Percentiles rank a stretch among this genome's conserved stretches.
phyloP scores from a whole-genome alignment of 1,140 invertebrate genomes.

The Brachystomella parvula region DNA sequence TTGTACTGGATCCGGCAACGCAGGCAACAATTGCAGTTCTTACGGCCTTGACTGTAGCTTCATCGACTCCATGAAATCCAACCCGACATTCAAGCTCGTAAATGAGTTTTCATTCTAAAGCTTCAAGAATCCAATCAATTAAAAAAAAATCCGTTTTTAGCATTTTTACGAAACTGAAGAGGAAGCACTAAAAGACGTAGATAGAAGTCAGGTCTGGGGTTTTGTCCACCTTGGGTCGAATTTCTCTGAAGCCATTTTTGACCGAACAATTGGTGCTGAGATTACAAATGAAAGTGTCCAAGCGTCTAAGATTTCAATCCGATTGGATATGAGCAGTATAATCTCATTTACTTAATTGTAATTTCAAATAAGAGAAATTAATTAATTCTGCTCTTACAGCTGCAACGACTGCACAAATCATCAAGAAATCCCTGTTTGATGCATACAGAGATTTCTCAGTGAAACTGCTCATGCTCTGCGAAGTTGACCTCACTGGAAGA shows the following conservation, averaged over 20 bases:
- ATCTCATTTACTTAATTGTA: slow-evolving; percentile 26
- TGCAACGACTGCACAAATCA: slow-evolving; percentile 54
- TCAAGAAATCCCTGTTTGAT: slow-evolving; percentile 56
- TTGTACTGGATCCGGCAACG: slow-evolving; percentile 36
- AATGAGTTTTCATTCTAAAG: slow-evolving; percentile 18
- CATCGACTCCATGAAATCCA: slow-evolving; percentile 46
- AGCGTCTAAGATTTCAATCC: slow-evolving; percentile 55
- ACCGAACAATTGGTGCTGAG: slow-evolving; percentile 50
- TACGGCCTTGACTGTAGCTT: slow-evolving; percentile 53
- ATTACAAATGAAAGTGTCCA: slow-evolving; percentile 46
- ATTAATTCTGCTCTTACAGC: slow-evolving; percentile 58
- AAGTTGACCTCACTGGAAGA: slow-evolving; percentile 49
- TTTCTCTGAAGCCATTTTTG: slow-evolving; percentile 59
- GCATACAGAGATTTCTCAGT: slow-evolving; percentile 54
- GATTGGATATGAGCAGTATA: slow-evolving; percentile 64
- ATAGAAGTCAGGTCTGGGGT: slow-evolving; percentile 56
- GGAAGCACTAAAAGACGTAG: slow-evolving; percentile 54
- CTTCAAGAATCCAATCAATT: slow-evolving; percentile 11
- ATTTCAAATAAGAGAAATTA: slow-evolving; percentile 9
- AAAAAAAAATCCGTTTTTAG: slow-evolving; percentile 43
- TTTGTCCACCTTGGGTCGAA: slow-evolving; percentile 63
- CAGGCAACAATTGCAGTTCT: slow-evolving; percentile 46
- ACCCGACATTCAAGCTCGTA: slow-evolving; percentile 44
- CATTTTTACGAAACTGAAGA: slow-evolving; percentile 49
- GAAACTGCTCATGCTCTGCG: slow-evolving; percentile 51